Base-by-base conservation (phyloP, 2,797 vertebrate species). In the Hydrocynus forskahlii region DNA sequence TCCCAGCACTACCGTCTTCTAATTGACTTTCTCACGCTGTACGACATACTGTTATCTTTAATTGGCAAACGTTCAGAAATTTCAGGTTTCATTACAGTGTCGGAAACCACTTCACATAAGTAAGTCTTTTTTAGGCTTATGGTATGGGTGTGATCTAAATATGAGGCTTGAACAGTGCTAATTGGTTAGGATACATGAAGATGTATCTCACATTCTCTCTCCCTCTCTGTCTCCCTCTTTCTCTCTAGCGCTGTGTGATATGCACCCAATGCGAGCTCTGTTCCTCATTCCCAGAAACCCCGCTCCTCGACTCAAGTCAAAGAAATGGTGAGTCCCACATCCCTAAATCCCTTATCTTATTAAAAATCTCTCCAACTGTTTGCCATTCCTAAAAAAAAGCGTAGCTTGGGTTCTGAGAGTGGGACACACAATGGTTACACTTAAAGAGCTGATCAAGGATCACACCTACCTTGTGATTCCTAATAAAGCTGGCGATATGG, bases 221-320 rank as follows among this genome's bases (percentile, higher is more conserved):
- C 6, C 48, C 14, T 5, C 5, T 3, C 14, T 17, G 17, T 64
- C 29, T 29, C 5, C 21, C 17, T 59, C n/a, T 59, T 0, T 59
- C 48, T 72, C 17, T 21, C 7, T 21, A 68, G 19, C 66, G 12
- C 66, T 2, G 17, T 99, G 98, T 87, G 98, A 99, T 92, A 99
- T 99, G 97, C 98, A 99, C 90, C 98, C 98, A 23, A 99, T 99
- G 98, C 96, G 98, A 93, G 98, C 98, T 4, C 95, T 99, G 90
- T 99, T 99, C 93, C 97, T 99, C 92, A 99, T 99, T 86, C 98
- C 98, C 86, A 96, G 98, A 92, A 99, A 99, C 87, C 97, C 97
- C 80, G 97, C 97, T 43, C 97, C 98, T 74, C 94, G 97, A 84
- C 97, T 99, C 90, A 99, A 99, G 94, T 99, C 98, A 86, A 99